A percentile compares a stretch with the other conserved stretches of the same genome.
Conservation (phyloP, 2,888 invertebrate species). For the Seira ritae region DNA sequence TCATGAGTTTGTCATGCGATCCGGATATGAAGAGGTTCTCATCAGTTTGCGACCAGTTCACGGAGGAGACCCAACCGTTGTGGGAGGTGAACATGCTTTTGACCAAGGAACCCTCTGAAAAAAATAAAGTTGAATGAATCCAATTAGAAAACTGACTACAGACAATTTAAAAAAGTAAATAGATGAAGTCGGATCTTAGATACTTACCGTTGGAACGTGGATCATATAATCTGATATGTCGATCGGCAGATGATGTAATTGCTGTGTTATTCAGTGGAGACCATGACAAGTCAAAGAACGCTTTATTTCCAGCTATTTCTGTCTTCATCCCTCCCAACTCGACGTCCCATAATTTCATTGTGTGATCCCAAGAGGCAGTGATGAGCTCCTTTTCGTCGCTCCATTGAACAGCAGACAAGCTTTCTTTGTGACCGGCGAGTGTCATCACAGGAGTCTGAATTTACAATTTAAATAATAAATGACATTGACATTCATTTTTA, state of each 20-base stretch:
- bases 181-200: neutral
- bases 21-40: constrained; percentile 94
- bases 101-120: constrained; percentile 88
- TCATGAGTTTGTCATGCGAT: constrained; percentile 92
- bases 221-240: constrained; percentile 93
- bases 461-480: constrained; percentile 59
- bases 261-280: constrained; percentile 85
- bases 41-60: constrained; percentile 90
- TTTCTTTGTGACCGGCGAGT: constrained; percentile 94
- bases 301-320: constrained; percentile 91
- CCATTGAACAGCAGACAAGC: constrained; percentile 91
- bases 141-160: constrained; percentile 14
- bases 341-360: constrained; percentile 95
- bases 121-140: constrained; percentile 44
- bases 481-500: neutral
- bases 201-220: constrained; percentile 86
- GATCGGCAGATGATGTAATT: constrained; percentile 92
- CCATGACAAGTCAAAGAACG: constrained; percentile 91
- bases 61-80: constrained; percentile 92
- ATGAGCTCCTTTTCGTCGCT: constrained; percentile 85
- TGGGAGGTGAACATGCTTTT: constrained; percentile 93
- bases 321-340: constrained; percentile 88
- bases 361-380: constrained; percentile 97
- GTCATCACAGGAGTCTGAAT: constrained; percentile 88
- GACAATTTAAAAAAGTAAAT: constrained; percentile 20